Percentiles rank a stretch among this genome's conserved stretches.
Evolutionary conservation across 1,140 invertebrate species (phyloP).

Genomic region (Saccostrea echinata): DNA sequence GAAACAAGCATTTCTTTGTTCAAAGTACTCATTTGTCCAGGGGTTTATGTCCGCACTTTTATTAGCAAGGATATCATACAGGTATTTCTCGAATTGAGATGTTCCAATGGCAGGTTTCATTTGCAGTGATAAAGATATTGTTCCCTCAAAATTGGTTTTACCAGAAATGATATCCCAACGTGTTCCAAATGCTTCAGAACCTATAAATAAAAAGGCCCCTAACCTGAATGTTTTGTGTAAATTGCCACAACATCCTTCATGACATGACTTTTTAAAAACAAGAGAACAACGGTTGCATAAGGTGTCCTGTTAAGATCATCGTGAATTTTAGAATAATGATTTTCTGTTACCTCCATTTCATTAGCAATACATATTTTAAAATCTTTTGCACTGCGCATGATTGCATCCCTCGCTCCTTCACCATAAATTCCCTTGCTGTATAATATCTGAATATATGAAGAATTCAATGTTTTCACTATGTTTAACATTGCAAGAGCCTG

Average conservation of each 20-base stretch:
- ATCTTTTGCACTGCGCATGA: background rate
- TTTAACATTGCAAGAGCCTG: constrained; percentile 40
- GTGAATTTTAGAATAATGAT: background rate
- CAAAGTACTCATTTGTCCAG: background rate
- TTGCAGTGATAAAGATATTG: constrained; percentile 32
- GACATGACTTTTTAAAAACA: constrained; percentile 43
- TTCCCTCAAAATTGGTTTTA: constrained; percentile 40
- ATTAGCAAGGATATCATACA: background rate
- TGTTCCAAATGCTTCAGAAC: constrained; percentile 49
- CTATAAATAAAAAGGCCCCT: constrained; percentile 46
- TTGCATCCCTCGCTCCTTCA: constrained; percentile 33
- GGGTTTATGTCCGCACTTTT: background rate
- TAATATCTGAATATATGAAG: constrained; percentile 47
- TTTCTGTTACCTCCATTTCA: constrained; percentile 33
- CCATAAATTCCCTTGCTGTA: constrained; percentile 49
- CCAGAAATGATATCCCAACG: background rate
- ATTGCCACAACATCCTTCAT: background rate
- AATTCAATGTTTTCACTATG: constrained; percentile 33
- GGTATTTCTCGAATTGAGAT: background rate
- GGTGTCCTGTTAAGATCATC: background rate
- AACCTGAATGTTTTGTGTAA: background rate
- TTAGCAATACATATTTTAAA: constrained; percentile 41
- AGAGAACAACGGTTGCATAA: constrained; percentile 40
- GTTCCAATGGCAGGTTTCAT: constrained; percentile 7
- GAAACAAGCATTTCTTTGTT: constrained; percentile 2